phyloP scores from a whole-genome alignment of 1,140 invertebrate species.

The Musca domestica region DNA sequence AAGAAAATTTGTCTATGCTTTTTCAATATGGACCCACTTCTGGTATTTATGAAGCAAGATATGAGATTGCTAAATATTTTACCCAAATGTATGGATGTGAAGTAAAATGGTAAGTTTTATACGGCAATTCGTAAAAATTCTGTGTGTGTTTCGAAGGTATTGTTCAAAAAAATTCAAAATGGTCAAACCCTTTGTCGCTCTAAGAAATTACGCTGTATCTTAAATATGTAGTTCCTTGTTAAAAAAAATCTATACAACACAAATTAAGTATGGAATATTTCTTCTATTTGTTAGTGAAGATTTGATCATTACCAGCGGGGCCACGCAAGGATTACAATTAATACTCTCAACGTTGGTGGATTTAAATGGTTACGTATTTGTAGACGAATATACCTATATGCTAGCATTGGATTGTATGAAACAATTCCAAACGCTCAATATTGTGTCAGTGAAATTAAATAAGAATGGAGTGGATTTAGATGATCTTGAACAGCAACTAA shows the following conservation, averaged over 20 bases:
- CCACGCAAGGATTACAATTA: slow-evolving; percentile 63
- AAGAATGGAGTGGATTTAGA: slow-evolving; percentile 58
- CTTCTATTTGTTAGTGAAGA: slow-evolving; percentile 57
- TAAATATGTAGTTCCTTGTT: too few relatives aligned
- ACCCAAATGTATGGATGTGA: slow-evolving; percentile 53
- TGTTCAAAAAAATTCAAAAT: neutral
- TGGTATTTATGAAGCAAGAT: slow-evolving; percentile 57
- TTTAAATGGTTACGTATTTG: slow-evolving; percentile 62
- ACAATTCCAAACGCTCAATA: slow-evolving; percentile 59
- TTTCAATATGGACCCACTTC: slow-evolving; percentile 61
- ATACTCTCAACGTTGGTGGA: slow-evolving; percentile 60
- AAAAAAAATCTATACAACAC: too few relatives aligned
- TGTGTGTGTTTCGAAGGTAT: too few relatives aligned
- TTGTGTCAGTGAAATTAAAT: slow-evolving; percentile 60
- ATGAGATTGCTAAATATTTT: slow-evolving; percentile 58
- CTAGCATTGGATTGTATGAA: slow-evolving; percentile 61
- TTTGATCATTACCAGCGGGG: slow-evolving; percentile 65
- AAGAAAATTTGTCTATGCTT: slow-evolving; percentile 55
- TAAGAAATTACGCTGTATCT: neutral
- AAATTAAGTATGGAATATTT: too few relatives aligned
- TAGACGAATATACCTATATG: slow-evolving; percentile 70
- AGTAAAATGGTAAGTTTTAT: slow-evolving; percentile 51
- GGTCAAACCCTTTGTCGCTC: too few relatives aligned
- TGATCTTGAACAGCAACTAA: slow-evolving; percentile 51
- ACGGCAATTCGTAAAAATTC: too few relatives aligned